Conservation (phyloP, 2,888 invertebrate genomes). For the Pollenia griseotomentosa region DNA sequence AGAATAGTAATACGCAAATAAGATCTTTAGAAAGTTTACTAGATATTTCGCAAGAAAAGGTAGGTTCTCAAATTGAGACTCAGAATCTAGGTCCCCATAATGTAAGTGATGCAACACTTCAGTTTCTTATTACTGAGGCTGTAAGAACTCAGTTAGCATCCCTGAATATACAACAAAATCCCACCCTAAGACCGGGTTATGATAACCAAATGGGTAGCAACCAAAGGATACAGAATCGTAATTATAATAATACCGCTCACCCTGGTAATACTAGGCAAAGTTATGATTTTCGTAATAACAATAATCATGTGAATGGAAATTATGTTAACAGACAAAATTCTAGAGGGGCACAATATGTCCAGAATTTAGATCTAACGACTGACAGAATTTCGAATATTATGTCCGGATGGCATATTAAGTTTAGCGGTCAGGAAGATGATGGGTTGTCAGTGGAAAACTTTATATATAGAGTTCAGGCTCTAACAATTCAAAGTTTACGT, state of each 20-base stretch:
- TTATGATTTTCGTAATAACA: constrained; percentile 5
- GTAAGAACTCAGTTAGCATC: background rate
- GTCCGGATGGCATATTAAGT: constrained; percentile 5
- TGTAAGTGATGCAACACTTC: constrained; percentile 1
- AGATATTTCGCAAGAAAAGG: background rate
- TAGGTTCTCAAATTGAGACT: background rate
- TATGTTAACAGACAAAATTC: background rate
- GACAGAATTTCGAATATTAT: constrained; percentile 12
- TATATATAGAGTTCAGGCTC: constrained; percentile 29
- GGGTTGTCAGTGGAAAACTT: constrained; percentile 32
- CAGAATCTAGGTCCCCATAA: background rate
- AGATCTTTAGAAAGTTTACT: constrained; percentile 4
- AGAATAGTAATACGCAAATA: background rate
- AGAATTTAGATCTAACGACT: background rate
- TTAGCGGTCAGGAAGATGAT: constrained; percentile 17
- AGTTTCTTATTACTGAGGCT: background rate
- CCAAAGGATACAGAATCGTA: background rate
- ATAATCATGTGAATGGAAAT: background rate
- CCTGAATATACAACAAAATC: background rate
- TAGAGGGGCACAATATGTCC: background rate
- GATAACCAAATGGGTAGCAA: background rate
- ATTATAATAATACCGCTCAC: background rate
- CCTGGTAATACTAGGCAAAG: background rate
- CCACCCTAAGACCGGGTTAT: too few relatives aligned
- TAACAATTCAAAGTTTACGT: constrained; percentile 22